phyloP scores from a whole-genome alignment of 2,797 vertebrate species.

The Schizopygopsis malacanthus region DNA sequence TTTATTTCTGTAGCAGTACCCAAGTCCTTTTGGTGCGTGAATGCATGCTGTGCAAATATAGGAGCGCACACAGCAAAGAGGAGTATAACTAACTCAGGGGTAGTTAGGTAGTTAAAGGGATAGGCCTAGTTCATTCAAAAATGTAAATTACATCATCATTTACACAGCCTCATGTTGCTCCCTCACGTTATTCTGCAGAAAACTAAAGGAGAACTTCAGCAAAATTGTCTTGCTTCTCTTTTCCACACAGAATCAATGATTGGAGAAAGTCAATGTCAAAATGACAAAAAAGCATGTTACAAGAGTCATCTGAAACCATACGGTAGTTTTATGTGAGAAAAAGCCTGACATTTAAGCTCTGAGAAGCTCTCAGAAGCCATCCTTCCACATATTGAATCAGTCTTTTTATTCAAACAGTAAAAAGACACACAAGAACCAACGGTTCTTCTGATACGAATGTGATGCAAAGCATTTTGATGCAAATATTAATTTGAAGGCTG shows the following conservation, averaged over 20 bases:
- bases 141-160: background rate
- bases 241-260: background rate
- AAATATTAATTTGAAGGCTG: background rate
- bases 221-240: background rate
- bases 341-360: background rate
- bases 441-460: background rate
- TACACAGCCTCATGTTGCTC: background rate
- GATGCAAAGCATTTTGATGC: background rate
- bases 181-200: background rate
- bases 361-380: background rate
- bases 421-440: background rate
- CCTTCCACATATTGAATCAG: background rate
- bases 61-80: slow-evolving; percentile 18
- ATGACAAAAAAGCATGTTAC: background rate
- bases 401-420: background rate
- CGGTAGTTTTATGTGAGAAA: background rate
- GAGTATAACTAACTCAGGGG: background rate
- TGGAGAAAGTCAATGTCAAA: background rate
- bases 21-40: slow-evolving; percentile 15
- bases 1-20: slow-evolving; percentile 52
- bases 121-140: background rate
- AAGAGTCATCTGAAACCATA: background rate
- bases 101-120: background rate
- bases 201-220: background rate
- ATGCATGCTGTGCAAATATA: slow-evolving; percentile 42